A percentile compares a stretch with the other conserved stretches of the same genome.
phyloP scores from a whole-genome alignment of 2,797 vertebrate species.

The Gastrophryne carolinensis region DNA sequence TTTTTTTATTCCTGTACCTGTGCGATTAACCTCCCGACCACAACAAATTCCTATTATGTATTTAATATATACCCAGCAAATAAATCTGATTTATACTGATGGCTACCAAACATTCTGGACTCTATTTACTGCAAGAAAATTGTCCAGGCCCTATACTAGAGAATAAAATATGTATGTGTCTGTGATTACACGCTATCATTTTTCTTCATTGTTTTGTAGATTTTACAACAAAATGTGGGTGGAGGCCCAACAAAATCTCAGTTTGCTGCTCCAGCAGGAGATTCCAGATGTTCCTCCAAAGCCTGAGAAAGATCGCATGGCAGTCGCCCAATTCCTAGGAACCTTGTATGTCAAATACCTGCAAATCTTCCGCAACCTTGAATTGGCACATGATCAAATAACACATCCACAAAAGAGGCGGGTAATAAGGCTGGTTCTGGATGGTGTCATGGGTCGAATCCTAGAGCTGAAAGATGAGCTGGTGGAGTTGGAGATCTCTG shows the following conservation, averaged over 20 bases:
- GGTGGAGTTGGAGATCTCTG: constrained; percentile 75
- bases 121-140: too few relatives aligned
- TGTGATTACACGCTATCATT: too few relatives aligned
- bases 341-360: constrained; percentile 78
- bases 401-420: constrained; percentile 74
- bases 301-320: constrained; percentile 60
- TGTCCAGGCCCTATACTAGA: too few relatives aligned
- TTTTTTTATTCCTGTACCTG: too few relatives aligned
- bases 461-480: constrained; percentile 83
- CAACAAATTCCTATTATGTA: too few relatives aligned
- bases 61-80: too few relatives aligned
- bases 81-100: too few relatives aligned
- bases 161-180: too few relatives aligned
- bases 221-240: constrained; percentile 76
- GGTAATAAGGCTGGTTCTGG: constrained; percentile 68
- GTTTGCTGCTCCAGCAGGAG: constrained; percentile 69
- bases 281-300: constrained; percentile 56
- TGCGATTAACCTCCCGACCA: too few relatives aligned
- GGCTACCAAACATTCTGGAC: too few relatives aligned
- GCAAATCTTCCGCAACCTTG: constrained; percentile 73
- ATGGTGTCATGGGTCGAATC: constrained; percentile 78
- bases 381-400: constrained; percentile 68
- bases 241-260: constrained; percentile 72
- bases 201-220: constrained; percentile 57
- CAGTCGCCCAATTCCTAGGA: constrained; percentile 68